Conservation (phyloP, 2,113 vertebrate species). For the Tachysurus fulvidraco region DNA sequence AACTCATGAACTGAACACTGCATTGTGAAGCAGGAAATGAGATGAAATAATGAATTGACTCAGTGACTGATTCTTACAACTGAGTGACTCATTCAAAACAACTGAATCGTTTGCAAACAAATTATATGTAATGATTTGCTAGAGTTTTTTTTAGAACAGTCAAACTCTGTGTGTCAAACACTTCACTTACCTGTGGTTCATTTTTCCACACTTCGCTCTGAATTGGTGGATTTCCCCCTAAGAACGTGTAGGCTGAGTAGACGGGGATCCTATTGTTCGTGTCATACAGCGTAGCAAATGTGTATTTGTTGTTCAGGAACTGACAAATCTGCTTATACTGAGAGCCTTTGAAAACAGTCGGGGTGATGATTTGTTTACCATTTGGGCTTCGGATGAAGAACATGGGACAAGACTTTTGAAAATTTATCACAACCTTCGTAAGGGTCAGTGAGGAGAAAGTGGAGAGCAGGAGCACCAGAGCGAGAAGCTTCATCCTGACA, state of each 20-base stretch:
- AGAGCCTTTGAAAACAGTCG: background rate
- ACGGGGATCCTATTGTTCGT: constrained; percentile 1
- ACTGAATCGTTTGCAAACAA: too few relatives aligned
- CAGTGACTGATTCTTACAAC: too few relatives aligned
- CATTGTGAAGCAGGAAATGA: too few relatives aligned
- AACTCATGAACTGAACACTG: too few relatives aligned
- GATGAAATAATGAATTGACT: too few relatives aligned
- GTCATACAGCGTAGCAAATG: constrained; percentile 27
- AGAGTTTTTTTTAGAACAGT: too few relatives aligned
- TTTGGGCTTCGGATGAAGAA: background rate
- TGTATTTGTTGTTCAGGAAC: background rate
- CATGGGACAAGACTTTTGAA: background rate
- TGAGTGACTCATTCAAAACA: too few relatives aligned
- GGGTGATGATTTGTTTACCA: background rate
- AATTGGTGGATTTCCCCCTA: rapidly evolving
- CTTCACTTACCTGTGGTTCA: constrained; percentile 20
- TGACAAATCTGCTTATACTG: constrained; percentile 19
- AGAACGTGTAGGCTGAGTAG: constrained; percentile 8
- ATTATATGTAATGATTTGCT: too few relatives aligned
- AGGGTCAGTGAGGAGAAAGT: background rate
- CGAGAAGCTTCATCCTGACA: background rate
- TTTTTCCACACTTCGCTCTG: background rate
- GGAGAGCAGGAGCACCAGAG: background rate
- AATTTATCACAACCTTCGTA: background rate
- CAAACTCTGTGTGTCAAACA: too few relatives aligned